Percentiles rank a stretch among this genome's conserved stretches.
These are phyloP conservation scores for Sinhomidia bicolor DNA, from an alignment of 2,888 invertebrate species.

Conservation along the genomic window DNA sequence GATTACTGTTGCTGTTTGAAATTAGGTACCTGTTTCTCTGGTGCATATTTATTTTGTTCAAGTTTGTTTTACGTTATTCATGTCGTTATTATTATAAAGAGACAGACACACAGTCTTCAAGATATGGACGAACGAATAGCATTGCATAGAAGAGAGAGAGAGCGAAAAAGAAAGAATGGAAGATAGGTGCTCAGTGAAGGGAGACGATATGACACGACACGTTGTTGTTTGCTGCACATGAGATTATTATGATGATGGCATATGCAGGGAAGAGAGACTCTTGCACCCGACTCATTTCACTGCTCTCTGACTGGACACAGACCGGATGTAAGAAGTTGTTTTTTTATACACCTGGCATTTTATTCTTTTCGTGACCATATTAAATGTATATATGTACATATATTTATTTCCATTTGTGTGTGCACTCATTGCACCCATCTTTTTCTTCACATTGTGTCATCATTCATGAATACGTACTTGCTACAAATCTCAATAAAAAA, in stretches of 20 bases:
- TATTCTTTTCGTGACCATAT: slow-evolving; percentile 36
- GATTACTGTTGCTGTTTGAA: neutral
- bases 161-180: too few relatives aligned
- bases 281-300: neutral
- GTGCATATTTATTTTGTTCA: neutral
- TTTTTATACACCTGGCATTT: slow-evolving; percentile 58
- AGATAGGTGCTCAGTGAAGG: slow-evolving; percentile 21
- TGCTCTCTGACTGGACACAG: slow-evolving; percentile 54
- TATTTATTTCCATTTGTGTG: neutral
- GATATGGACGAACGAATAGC: too few relatives aligned
- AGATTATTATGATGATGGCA: neutral
- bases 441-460: neutral
- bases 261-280: neutral
- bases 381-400: neutral
- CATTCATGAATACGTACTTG: neutral
- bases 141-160: too few relatives aligned
- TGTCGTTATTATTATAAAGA: neutral
- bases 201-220: slow-evolving; percentile 22
- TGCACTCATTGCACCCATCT: neutral
- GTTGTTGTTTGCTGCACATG: neutral
- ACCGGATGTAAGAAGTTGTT: slow-evolving; percentile 70
- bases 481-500: neutral
- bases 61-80: neutral
- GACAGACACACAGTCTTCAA: neutral
- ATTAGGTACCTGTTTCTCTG: neutral